Conservation (phyloP, 2,888 invertebrate genomes). For the Ochropleura plecta region DNA sequence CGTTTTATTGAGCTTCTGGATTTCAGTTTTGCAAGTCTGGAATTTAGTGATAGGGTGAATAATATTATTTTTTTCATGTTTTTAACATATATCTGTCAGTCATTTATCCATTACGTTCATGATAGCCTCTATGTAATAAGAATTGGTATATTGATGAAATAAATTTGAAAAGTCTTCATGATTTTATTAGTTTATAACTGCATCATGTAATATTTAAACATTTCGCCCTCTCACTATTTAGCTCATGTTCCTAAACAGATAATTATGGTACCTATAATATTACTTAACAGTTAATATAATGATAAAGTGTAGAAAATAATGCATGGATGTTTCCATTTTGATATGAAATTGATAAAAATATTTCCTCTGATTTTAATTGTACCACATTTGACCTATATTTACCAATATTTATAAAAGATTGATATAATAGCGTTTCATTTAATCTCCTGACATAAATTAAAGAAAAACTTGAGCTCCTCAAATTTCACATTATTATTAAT, state of each 20-base stretch:
- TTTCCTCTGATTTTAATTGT: slow-evolving; percentile 90
- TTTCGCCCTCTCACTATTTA: slow-evolving; percentile 76
- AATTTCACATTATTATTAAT: neutral
- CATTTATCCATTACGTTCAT: slow-evolving; percentile 5
- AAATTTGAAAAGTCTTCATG: slow-evolving; percentile 1
- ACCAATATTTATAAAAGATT: slow-evolving; percentile 91
- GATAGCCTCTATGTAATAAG: slow-evolving; percentile 2
- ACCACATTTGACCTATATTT: slow-evolving; percentile 90
- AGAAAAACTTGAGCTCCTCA: neutral
- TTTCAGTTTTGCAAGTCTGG: slow-evolving; percentile 58
- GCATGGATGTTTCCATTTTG: slow-evolving; percentile 88
- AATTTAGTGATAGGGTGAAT: slow-evolving; percentile 77
- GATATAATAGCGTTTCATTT: slow-evolving; percentile 85
- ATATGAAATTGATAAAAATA: slow-evolving; percentile 89
- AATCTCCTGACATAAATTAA: slow-evolving; percentile 19
- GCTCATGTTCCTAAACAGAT: slow-evolving; percentile 86
- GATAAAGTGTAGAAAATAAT: slow-evolving; percentile 90
- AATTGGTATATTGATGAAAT: neutral
- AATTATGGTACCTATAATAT: slow-evolving; percentile 76
- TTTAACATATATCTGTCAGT: neutral
- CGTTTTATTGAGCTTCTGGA: slow-evolving; percentile 70
- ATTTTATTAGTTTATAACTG: neutral
- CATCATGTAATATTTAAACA: slow-evolving; percentile 3
- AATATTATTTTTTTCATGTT: slow-evolving; percentile 24
- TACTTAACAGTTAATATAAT: slow-evolving; percentile 80